Base-by-base conservation (phyloP, 2,888 invertebrate species). In the Platerodrilus igneus region DNA sequence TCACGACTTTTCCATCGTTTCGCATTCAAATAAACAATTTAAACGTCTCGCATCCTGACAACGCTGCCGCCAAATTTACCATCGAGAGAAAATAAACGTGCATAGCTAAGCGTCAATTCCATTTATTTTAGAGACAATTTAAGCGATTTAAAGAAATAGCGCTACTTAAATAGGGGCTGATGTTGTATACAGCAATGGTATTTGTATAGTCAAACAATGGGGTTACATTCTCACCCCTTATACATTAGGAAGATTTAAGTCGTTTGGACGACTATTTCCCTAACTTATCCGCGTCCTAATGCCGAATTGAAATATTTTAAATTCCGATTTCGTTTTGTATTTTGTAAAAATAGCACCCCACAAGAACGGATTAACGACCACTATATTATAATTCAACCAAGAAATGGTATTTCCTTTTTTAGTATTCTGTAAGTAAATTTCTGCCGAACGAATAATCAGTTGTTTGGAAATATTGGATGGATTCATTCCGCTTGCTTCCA, bases 261-360 rank as follows among this genome's bases (percentile, higher is more conserved):
- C 29, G 21, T 13, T 38, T 43, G 42, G 42, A 26, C 41, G 46
- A 33, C 47, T 28, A 34, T 41, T n/a, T 41, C 51, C 47, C 54
- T 52, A 57, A 62, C 61, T 64, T 64, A 64, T 63, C 62, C 55
- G 57, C 60, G 60, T 62, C 62, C 60, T 50, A 60, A 51, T 51
- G n/a, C n/a, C 55, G 59, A 63, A 64, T 63, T 64, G 62, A 63
- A 63, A 63, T 63, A 63, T 64, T 64, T 64, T 59, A 64, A 64
- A 63, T 59, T 62, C 63, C 26, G 38, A 43, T 38, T 43, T 38
- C 42, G 42, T 43, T 43, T 43, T 38, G 37, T 38, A 43, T 43
- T 43, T n/a, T n/a, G n/a, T n/a, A n/a, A n/a, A n/a, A n/a, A n/a
- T n/a, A n/a, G n/a, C n/a, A n/a, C n/a, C n/a, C n/a, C n/a, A n/a